Evolutionary conservation across 2,113 vertebrate species (phyloP).

Genomic region (Eolophus roseicapilla): DNA sequence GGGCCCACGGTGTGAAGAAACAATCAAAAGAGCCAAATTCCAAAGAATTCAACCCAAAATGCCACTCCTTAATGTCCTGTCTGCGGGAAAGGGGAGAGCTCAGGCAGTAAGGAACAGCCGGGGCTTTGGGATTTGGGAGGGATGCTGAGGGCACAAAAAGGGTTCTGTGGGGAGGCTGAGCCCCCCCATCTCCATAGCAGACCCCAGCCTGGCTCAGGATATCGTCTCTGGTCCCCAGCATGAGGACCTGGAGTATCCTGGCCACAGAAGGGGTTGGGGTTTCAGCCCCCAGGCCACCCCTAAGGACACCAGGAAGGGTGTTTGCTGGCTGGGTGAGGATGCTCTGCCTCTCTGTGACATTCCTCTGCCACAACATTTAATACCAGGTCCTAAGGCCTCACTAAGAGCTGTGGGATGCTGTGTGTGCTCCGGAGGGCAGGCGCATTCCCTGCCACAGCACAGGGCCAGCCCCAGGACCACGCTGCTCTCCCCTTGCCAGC

Average conservation of each 20-base stretch:
- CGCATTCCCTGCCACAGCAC: not conserved
- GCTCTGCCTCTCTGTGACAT: not conserved
- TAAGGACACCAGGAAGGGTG: fast-evolving
- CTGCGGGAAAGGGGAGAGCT: fast-evolving
- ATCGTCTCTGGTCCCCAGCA: fast-evolving
- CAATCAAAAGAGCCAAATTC: not conserved
- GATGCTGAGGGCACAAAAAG: not conserved
- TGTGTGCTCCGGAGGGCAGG: fast-evolving
- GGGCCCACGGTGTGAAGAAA: fast-evolving
- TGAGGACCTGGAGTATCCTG: fast-evolving
- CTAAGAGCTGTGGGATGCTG: fast-evolving
- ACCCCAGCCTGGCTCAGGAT: fast-evolving
- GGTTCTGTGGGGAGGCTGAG: not conserved
- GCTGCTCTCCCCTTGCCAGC: fast-evolving
- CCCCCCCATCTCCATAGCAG: not conserved
- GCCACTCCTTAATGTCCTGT: fast-evolving
- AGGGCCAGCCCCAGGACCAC: fast-evolving
- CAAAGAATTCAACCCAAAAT: not conserved
- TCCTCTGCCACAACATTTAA: not conserved
- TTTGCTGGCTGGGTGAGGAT: not conserved
- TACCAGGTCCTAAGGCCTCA: not conserved
- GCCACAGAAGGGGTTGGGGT: not conserved
- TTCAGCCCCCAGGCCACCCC: not conserved
- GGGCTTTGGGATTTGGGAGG: fast-evolving
- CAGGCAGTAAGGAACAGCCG: fast-evolving